phyloP scores from a whole-genome alignment of 1,140 invertebrate species.

The Drosophila bocqueti region DNA sequence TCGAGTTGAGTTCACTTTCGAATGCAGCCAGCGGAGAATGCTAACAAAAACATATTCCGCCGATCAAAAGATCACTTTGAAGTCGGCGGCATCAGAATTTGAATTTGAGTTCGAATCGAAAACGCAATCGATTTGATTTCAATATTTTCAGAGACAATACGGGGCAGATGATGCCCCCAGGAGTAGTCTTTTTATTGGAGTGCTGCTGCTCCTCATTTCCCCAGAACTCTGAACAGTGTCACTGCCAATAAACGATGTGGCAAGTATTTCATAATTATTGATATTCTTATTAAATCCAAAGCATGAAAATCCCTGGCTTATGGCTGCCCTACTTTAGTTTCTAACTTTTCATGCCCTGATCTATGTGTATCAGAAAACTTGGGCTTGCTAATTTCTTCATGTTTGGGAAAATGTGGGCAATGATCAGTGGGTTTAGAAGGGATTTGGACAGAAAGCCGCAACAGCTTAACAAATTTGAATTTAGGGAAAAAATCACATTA shows the following conservation, averaged over 20 bases:
- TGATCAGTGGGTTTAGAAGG: not conserved
- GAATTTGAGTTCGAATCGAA: not conserved
- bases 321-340: not conserved
- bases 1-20: constrained; percentile 52
- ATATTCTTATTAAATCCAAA: not conserved
- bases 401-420: not conserved
- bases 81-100: constrained; percentile 29
- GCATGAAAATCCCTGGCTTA: constrained; percentile 21
- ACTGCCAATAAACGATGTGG: not conserved
- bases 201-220: not conserved
- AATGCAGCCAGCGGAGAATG: constrained; percentile 29
- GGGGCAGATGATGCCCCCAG: not conserved
- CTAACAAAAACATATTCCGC: constrained; percentile 53
- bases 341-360: not conserved
- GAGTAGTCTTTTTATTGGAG: not conserved
- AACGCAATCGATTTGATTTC: constrained; percentile 21
- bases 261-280: constrained; percentile 3
- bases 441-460: not conserved
- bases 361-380: not conserved
- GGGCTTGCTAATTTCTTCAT: not conserved
- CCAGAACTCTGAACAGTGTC: not conserved
- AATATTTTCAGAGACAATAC: constrained; percentile 48
- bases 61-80: constrained; percentile 61
- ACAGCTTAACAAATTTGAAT: not conserved
- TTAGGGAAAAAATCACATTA: not conserved